These are phyloP conservation scores for Epizoanthus fatuus DNA, from an alignment of 92 coral and sea anemone species.

Conservation along the genomic window DNA sequence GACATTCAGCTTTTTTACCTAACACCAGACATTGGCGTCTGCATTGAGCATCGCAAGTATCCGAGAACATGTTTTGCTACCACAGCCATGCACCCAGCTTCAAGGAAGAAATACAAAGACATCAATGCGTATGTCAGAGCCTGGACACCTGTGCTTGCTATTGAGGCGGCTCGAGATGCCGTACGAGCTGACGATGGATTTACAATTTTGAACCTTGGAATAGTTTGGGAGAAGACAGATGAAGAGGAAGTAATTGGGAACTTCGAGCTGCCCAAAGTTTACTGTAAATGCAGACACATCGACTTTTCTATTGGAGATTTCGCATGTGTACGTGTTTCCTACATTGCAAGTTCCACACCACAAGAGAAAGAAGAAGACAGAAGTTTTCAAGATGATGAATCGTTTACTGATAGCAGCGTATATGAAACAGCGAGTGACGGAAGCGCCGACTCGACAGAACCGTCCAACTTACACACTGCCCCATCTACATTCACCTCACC, in stretches of 20 bases:
- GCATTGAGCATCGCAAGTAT: conserved; percentile 88
- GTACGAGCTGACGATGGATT: conserved; percentile 81
- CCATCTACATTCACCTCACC: background rate
- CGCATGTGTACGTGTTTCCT: conserved; percentile 71
- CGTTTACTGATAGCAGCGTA: background rate
- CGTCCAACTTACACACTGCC: background rate
- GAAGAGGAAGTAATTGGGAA: conserved; percentile 31
- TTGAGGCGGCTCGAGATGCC: conserved; percentile 90
- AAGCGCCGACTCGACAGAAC: conserved; percentile 5
- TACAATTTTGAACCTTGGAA: conserved; percentile 61
- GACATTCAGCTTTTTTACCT: conserved; percentile 86
- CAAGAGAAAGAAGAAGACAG: background rate
- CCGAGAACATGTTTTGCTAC: conserved; percentile 86
- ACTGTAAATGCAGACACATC: conserved; percentile 67
- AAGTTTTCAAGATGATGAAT: background rate
- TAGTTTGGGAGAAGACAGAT: conserved; percentile 24
- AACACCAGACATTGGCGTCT: conserved; percentile 68
- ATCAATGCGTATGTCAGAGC: conserved; percentile 68
- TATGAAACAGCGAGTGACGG: background rate
- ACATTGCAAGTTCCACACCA: background rate
- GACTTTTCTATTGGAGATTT: conserved; percentile 69
- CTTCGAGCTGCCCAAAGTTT: conserved; percentile 47
- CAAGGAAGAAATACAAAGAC: conserved; percentile 50
- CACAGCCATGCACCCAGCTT: conserved; percentile 70
- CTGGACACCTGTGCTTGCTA: conserved; percentile 93